Evolutionary conservation across 53 echinoderm and acorn worm genomes (phyloP).

Genomic region (Zoroaster sp.): DNA sequence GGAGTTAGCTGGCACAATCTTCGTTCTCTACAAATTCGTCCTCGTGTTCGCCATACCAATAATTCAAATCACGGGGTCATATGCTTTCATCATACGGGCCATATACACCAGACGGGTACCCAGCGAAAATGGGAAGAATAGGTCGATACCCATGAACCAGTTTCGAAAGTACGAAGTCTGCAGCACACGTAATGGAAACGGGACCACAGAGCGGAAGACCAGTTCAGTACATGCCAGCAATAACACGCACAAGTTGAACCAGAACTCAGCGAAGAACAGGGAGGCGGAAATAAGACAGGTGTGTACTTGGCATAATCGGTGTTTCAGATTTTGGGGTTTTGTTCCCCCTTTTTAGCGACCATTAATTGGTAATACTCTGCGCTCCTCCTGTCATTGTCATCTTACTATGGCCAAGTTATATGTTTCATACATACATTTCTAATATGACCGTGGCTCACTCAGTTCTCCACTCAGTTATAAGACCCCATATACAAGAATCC

Average conservation of each 20-base stretch:
- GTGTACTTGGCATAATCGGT: background rate
- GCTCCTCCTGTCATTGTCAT: no score
- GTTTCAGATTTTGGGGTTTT: background rate
- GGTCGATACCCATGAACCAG: background rate
- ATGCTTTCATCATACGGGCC: conserved; percentile 13
- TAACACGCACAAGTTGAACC: conserved; percentile 10
- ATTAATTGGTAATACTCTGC: background rate
- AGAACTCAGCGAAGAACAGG: background rate
- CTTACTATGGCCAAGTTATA: no score
- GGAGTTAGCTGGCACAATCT: background rate
- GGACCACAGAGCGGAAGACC: background rate
- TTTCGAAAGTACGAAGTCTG: background rate
- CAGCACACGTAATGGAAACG: background rate
- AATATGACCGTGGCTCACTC: no score
- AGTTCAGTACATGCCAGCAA: conserved; percentile 8
- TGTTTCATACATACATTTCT: no score
- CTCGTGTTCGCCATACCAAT: conserved; percentile 10
- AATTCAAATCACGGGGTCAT: conserved; percentile 5
- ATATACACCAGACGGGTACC: conserved; percentile 1
- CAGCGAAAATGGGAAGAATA: background rate
- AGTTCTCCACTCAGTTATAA: no score
- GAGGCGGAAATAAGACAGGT: conserved; percentile 51
- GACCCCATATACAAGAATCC: no score
- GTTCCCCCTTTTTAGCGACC: background rate
- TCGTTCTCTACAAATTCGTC: background rate